Evolutionary conservation across 2,888 invertebrate species (phyloP), one percentile per base, ranked within the genome.

Genomic region (Rhyacophila evoluta): DNA sequence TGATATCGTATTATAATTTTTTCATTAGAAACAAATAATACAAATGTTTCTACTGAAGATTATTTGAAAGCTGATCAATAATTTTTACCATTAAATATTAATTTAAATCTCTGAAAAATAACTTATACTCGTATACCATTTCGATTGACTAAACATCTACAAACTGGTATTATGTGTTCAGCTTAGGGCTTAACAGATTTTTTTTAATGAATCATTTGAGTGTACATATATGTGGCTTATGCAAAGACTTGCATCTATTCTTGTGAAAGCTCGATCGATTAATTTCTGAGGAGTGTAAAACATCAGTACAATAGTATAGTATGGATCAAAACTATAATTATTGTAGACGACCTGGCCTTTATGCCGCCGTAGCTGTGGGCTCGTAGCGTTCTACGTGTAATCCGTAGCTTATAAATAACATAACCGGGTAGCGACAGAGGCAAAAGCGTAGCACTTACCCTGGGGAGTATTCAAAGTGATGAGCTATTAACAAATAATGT

Each of bases 401-500:
- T 55, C 55, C 55, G 55, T 55, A 25, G 55, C 55, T 55, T 55
- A 55, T 55, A 55, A 55, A 55, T 55, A 55, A 8, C 55, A 55
- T 55, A 19, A 55, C 55, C 19, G 55, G 6, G 55, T 55, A 25
- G 55, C 55, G 55, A 55, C 55, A 19, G 55, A 19, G 19, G 55
- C 55, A 55, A 55, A 55, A 55, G 55, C 25, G 55, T 55, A 55
- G 55, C 55, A 55, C 41, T 19, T 41, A 41, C 41, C 41, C 55
- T 55, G 8, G 55, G 25, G 55, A 55, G 55, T 55, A 55, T 55
- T 25, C 25, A 55, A 55, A 55, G 55, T 55, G 55, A 55, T 55
- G 55, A 55, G 55, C 55, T 25, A 55, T 55, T 55, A 55, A 55
- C 55, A 55, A 55, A 25, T 55, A 55, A 55, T 55, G 55, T 55